Evolutionary conservation across 2,888 invertebrate species (phyloP), one percentile per base, ranked within the genome.

Genomic region (Acleris laterana): DNA sequence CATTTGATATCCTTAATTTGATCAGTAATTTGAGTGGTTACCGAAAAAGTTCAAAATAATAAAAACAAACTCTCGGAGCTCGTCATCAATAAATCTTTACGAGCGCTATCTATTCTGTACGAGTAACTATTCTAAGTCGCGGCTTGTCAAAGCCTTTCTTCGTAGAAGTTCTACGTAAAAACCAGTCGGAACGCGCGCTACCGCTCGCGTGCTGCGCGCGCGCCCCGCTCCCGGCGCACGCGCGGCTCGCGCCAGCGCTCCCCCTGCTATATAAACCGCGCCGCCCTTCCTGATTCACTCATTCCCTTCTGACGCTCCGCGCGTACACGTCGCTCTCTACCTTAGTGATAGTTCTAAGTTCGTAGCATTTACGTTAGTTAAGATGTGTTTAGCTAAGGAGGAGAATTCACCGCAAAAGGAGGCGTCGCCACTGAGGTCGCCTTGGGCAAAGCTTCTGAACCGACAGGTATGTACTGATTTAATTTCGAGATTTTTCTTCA

Each of bases 381-480:
- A 82, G 71, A 94, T 94, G 94, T 94, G 94, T 89, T 86, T 94
- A 77, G 85, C 87, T 84, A 93, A 93, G 84, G 90, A 93, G 79
- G 83, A 87, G 73, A 82, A 88, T 75, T 89, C 92, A 69, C 88
- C 89, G 76, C 84, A 83, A 75, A 89, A 88, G 79, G 89, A 90
- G 87, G 86, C 80, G 69, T 77, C 78, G 70, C 85, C 92, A 68
- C 93, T 93, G 71, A 92, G 91, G 69, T 94, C 94, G 66, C 94
- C 94, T 64, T 94, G 94, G 93, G 90, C 93, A 72, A 93, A 94
- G 87, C 89, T 93, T 82, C 80, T 93, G 70, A 92, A 87, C 73
- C 89, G 90, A 83, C 94, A 94, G 94, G 94, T 94, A 92, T 86
- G 83, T 57, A 52, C 51, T 13, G 78, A 75, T 71, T 68, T 57